These are phyloP conservation scores for Panurus biarmicus DNA, from an alignment of 2,113 vertebrate species.

Conservation along the genomic window DNA sequence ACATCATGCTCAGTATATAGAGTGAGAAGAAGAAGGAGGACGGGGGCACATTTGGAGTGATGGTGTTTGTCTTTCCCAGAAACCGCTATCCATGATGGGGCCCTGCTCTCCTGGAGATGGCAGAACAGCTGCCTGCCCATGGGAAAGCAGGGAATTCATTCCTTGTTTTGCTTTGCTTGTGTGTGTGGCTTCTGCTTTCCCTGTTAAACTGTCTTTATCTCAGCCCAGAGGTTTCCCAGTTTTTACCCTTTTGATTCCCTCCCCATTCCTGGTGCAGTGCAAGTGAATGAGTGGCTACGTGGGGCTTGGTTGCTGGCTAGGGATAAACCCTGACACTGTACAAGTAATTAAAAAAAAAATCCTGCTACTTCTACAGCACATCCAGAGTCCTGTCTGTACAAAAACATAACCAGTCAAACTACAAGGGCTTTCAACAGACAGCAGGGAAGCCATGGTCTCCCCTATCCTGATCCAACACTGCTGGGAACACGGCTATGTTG, in stretches of 20 bases:
- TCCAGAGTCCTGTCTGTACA: neutral
- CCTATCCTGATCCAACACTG: neutral
- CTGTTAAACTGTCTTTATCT: neutral
- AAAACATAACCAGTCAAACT: neutral
- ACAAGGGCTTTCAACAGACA: neutral
- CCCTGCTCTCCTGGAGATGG: neutral
- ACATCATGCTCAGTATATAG: no score
- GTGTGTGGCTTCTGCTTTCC: neutral
- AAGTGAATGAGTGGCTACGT: rapidly evolving
- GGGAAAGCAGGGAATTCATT: neutral
- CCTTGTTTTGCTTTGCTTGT: neutral
- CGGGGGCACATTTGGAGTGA: neutral
- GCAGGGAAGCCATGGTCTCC: neutral
- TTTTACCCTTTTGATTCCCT: neutral
- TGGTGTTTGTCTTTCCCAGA: neutral
- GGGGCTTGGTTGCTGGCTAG: neutral
- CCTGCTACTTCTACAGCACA: neutral
- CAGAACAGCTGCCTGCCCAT: neutral
- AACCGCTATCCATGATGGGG: rapidly evolving
- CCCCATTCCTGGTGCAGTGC: neutral
- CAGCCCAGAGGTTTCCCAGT: neutral
- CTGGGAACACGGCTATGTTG: neutral
- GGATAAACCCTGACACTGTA: neutral
- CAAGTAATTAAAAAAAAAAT: neutral
- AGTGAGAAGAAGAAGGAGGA: neutral